These are phyloP conservation scores for Microtus ochrogaster DNA, from an alignment of 2,113 vertebrate genomes.

Conservation along the genomic window DNA sequence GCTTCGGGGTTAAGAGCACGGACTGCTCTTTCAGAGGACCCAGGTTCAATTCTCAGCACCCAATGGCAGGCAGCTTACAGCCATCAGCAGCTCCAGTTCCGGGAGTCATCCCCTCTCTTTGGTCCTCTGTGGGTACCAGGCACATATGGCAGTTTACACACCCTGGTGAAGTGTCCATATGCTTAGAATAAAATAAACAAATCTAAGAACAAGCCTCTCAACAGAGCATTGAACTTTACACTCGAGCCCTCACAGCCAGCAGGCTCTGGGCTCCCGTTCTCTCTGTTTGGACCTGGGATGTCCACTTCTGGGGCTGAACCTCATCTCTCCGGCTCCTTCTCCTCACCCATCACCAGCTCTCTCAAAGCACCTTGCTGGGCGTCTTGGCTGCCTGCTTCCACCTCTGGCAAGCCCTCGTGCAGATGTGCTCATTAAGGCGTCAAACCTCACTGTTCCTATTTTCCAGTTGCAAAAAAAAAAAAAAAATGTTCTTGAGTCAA, in stretches of 20 bases:
- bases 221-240: background rate
- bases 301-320: no score
- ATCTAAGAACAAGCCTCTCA: background rate
- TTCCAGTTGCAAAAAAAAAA: conserved; percentile 49
- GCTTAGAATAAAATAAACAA: background rate
- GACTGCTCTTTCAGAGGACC: background rate
- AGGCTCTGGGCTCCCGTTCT: background rate
- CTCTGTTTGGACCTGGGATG: no score
- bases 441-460: conserved; percentile 26
- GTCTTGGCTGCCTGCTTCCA: background rate
- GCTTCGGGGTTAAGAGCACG: background rate
- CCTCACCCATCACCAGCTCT: background rate
- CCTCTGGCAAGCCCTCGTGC: conserved; percentile 4
- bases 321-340: background rate
- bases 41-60: background rate
- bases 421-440: conserved; percentile 62
- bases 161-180: background rate
- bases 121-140: background rate
- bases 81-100: background rate
- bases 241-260: background rate
- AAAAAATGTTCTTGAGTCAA: conserved; percentile 66
- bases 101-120: no score
- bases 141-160: background rate
- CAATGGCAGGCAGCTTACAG: background rate
- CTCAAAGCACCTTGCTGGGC: background rate